These are phyloP conservation scores for Melanocharis versteri DNA, from an alignment of 2,113 vertebrate species.

Conservation along the genomic window DNA sequence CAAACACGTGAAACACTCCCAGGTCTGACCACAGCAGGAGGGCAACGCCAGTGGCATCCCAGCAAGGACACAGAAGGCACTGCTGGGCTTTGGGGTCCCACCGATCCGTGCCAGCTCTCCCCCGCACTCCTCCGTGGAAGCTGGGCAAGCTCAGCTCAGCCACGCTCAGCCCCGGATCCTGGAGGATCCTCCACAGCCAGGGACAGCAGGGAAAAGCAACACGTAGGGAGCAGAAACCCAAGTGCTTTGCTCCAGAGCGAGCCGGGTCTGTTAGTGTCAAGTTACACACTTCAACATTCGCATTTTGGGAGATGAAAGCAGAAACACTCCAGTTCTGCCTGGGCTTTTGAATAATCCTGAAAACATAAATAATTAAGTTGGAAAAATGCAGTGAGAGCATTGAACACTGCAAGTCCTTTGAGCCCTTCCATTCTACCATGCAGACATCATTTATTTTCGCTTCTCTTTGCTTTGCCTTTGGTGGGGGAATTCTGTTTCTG, in stretches of 20 bases:
- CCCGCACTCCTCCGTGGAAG: not conserved
- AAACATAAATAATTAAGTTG: conserved; percentile 29
- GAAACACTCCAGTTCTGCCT: not conserved
- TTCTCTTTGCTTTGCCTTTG: not conserved
- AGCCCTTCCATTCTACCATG: not conserved
- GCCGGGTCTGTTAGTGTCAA: not conserved
- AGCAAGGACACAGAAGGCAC: not conserved
- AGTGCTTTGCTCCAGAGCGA: not conserved
- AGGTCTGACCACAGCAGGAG: not conserved
- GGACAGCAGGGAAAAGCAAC: not conserved
- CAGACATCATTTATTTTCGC: not conserved
- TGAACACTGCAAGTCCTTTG: not conserved
- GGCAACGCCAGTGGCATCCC: not conserved
- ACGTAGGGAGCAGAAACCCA: not conserved
- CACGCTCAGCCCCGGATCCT: accelerated
- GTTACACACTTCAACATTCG: not conserved
- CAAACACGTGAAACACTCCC: not conserved
- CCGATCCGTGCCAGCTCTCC: accelerated
- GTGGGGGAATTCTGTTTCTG: not conserved
- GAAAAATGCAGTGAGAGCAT: not conserved
- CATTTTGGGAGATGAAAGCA: conserved; percentile 4
- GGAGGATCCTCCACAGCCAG: not conserved
- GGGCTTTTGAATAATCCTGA: not conserved
- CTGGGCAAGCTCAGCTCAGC: not conserved
- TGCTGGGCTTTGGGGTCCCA: not conserved